phyloP scores from a whole-genome alignment of 2,888 invertebrate species.

The Encarsia formosa region DNA sequence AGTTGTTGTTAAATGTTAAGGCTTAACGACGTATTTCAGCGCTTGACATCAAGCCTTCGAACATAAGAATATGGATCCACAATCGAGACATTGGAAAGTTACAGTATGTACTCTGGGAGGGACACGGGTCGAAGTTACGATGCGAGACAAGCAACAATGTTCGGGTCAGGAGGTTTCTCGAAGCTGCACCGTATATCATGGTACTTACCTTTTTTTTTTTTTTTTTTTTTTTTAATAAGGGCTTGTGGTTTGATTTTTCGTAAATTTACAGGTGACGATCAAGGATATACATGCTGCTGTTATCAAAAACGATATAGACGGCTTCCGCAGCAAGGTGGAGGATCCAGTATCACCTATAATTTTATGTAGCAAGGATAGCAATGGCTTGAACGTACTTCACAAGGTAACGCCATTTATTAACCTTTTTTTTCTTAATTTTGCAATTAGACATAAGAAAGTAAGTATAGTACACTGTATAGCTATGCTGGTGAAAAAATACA shows the following conservation, averaged over 20 bases:
- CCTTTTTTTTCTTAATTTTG: too few relatives aligned
- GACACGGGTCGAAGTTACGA: slow-evolving; percentile 78
- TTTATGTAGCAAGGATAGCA: slow-evolving; percentile 70
- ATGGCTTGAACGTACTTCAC: slow-evolving; percentile 82
- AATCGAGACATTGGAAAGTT: slow-evolving; percentile 82
- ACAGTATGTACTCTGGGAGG: slow-evolving; percentile 86
- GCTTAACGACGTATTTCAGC: too few relatives aligned
- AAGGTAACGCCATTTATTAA: slow-evolving; percentile 58
- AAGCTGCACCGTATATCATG: slow-evolving; percentile 92
- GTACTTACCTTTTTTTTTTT: too few relatives aligned
- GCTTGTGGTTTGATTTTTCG: too few relatives aligned
- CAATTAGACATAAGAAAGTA: too few relatives aligned
- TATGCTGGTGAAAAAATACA: too few relatives aligned
- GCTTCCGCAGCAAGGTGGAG: slow-evolving; percentile 61
- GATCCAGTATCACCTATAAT: slow-evolving; percentile 69
- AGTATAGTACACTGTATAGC: background rate
- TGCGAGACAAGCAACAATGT: slow-evolving; percentile 82
- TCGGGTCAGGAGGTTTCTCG: slow-evolving; percentile 78
- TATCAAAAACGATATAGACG: slow-evolving; percentile 71
- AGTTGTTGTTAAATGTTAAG: too few relatives aligned
- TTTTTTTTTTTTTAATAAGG: too few relatives aligned
- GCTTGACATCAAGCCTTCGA: slow-evolving; percentile 77
- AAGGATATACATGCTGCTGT: slow-evolving; percentile 77
- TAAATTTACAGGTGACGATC: slow-evolving; percentile 66
- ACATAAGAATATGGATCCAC: slow-evolving; percentile 93